These are phyloP conservation scores for Bothrops jararaca DNA, from an alignment of 2,113 vertebrate genomes.

Conservation along the genomic window DNA sequence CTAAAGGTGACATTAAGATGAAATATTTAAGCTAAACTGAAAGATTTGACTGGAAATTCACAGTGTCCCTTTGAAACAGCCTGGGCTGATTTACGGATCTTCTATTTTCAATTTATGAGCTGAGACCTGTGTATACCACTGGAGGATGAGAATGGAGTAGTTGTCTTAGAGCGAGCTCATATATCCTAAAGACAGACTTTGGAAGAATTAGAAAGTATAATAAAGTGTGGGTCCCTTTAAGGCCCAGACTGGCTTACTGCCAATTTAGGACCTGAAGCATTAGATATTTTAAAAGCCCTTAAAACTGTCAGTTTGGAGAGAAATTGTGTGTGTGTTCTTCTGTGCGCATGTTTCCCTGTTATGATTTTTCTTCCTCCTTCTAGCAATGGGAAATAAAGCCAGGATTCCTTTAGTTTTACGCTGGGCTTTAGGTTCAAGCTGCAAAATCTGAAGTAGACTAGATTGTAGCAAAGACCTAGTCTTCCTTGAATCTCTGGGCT, in stretches of 20 bases:
- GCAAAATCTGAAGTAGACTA: neutral
- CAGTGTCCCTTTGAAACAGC: constrained; percentile 76
- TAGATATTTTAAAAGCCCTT: constrained; percentile 78
- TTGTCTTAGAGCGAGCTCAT: constrained; percentile 82
- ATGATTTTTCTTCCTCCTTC: constrained; percentile 69
- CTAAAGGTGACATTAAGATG: constrained; percentile 80
- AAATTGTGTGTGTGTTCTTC: neutral
- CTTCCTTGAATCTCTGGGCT: neutral
- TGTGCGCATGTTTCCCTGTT: neutral
- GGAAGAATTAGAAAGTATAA: constrained; percentile 84
- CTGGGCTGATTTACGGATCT: constrained; percentile 78
- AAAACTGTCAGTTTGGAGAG: constrained; percentile 68
- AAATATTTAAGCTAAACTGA: constrained; percentile 84
- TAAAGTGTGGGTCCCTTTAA: constrained; percentile 81
- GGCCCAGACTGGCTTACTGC: constrained; percentile 70
- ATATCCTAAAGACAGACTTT: constrained; percentile 83
- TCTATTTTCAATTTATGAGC: constrained; percentile 84
- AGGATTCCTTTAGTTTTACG: neutral
- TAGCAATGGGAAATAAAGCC: constrained; percentile 49
- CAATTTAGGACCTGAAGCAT: constrained; percentile 73
- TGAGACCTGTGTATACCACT: constrained; percentile 78
- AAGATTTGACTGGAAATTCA: constrained; percentile 81
- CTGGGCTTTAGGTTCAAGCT: neutral
- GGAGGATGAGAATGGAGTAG: constrained; percentile 81
- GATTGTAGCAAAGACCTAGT: neutral